Conservation (phyloP, 2,113 vertebrate species). For the Fregata magnificens region DNA sequence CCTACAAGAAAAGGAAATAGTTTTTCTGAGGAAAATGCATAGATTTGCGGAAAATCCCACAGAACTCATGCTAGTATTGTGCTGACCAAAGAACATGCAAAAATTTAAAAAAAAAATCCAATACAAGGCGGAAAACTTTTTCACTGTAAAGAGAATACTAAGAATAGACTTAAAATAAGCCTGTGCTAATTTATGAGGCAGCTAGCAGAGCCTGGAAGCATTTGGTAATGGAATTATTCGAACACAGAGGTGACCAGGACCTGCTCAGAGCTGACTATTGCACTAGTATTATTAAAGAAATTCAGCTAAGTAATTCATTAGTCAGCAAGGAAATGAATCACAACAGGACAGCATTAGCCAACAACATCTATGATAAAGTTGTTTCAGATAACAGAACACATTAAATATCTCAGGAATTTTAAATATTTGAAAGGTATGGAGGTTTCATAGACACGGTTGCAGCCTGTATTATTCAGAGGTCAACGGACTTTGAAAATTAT, state of each 20-base stretch:
- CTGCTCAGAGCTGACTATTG: background rate
- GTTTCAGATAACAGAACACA: background rate
- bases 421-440: background rate
- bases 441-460: background rate
- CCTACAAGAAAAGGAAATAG: background rate
- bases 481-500: slow-evolving; percentile 7
- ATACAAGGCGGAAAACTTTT: background rate
- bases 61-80: background rate
- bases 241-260: background rate
- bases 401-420: background rate
- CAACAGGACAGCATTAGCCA: background rate
- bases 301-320: background rate
- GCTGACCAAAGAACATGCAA: background rate
- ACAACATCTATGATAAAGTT: background rate
- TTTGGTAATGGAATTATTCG: background rate
- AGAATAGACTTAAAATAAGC: background rate
- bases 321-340: background rate
- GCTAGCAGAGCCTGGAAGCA: background rate
- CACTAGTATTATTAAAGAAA: background rate
- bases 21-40: background rate
- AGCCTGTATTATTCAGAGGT: background rate
- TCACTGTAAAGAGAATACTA: background rate
- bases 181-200: background rate
- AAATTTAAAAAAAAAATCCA: background rate
- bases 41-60: background rate